Base-by-base conservation (phyloP, 1,140 invertebrate genomes). In the Camponotus pennsylvanicus region DNA sequence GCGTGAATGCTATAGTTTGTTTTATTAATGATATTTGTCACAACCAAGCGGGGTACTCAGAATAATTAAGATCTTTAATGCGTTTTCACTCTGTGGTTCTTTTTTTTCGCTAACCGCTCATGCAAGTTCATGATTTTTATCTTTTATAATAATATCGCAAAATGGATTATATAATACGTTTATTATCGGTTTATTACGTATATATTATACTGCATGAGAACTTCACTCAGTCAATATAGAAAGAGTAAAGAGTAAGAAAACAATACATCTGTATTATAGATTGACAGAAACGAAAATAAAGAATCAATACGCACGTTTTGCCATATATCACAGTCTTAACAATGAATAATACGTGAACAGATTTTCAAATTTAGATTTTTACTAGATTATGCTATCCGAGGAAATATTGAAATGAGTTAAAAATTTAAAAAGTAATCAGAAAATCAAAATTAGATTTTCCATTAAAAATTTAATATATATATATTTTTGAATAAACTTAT, bases 11-110 rank as follows among this genome's bases (percentile, higher is more conserved):
- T 21, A 5, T 6, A 55, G 27, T 42, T 73, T 83, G 40, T 83
- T 73, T 83, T 49, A 45, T 73, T 83, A 82, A 73, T 61, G 18
- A 73, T 82, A 82, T 73, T 73, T 21, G 15, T 69, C n/a, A 69
- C 11, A 27, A 18, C 11, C 18, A 32, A 82, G 18, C 7, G 18
- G 18, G 27, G 64, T 83, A 73, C 27, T 83, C 55, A 45, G 13
- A 73, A 61, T 83, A 83, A 83, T 83, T 55, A 73, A 61, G 27
- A 45, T 49, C 21, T 18, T 73, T 73, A 61, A 82, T 42, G 40
- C 18, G 18, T 45, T 34, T n/a, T 49, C 5, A 52, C n/a, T 21
- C 0, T 8, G 9, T n/a, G 45, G 15, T 18, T 52, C 13, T 52
- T 52, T 18, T 6, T 52, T 49, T 49, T 49, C 18, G 8, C 40